Conservation (phyloP, 1,140 invertebrate species). For the Drosophila tristis region DNA sequence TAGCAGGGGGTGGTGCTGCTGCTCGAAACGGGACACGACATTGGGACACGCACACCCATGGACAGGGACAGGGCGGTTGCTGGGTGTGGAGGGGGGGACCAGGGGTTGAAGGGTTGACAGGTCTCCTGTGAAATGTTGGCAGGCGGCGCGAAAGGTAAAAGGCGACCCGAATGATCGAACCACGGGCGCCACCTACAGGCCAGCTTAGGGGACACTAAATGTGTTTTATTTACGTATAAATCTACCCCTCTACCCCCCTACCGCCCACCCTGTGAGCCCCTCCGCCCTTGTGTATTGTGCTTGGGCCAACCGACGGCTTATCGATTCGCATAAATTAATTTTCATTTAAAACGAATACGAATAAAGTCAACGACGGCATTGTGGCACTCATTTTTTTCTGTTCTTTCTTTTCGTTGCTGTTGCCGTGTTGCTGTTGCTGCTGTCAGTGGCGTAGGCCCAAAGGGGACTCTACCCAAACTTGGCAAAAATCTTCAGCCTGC, state of each 20-base stretch:
- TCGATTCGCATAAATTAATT: constrained; percentile 82
- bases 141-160: not conserved
- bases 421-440: not conserved
- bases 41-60: constrained; percentile 57
- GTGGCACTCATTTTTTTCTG: constrained; percentile 44
- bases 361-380: constrained; percentile 68
- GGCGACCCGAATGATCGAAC: constrained; percentile 20
- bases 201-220: constrained; percentile 7
- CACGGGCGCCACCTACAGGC: constrained; percentile 21
- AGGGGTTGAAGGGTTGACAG: constrained; percentile 48
- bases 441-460: constrained; percentile 2
- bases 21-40: not conserved
- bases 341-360: constrained; percentile 81
- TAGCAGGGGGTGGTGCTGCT: not conserved
- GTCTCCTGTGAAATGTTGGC: constrained; percentile 20
- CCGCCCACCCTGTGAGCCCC: not conserved
- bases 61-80: not conserved
- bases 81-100: not conserved
- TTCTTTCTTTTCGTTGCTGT: not conserved
- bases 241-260: not conserved
- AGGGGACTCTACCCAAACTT: not conserved
- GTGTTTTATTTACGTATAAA: not conserved
- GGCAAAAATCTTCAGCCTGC: too few relatives aligned
- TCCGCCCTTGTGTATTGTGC: not conserved
- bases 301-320: constrained; percentile 45